Percentiles rank a stretch among this genome's conserved stretches.
Conservation (phyloP, 2,888 invertebrate species). For the Heliconius cydno region DNA sequence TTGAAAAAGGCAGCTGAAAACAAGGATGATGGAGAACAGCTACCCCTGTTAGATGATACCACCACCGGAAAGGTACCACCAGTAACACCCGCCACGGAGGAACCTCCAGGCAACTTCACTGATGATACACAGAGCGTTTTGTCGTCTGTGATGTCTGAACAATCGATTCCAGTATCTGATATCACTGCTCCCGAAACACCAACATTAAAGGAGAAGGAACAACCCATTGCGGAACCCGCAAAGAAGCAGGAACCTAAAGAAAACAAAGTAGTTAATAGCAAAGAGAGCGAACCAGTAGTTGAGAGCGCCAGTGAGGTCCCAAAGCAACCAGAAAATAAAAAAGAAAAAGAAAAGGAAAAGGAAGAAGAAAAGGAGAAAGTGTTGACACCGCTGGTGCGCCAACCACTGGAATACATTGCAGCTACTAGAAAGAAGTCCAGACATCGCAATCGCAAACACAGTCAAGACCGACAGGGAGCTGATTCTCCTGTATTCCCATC, state of each 20-base stretch:
- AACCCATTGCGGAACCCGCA: conserved; percentile 54
- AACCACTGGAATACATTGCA: conserved; percentile 89
- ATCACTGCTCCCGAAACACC: conserved; percentile 82
- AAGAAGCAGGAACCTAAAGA: conserved; percentile 66
- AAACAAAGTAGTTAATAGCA: conserved; percentile 58
- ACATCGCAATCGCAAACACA: conserved; percentile 86
- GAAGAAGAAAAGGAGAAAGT: conserved; percentile 78
- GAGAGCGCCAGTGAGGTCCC: conserved; percentile 63
- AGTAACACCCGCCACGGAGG: conserved; percentile 87
- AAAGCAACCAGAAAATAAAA: conserved; percentile 60
- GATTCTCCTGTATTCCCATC: conserved; percentile 88
- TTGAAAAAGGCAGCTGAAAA: conserved; percentile 92
- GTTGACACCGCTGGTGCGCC: conserved; percentile 86
- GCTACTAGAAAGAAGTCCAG: conserved; percentile 88
- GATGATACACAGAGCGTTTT: conserved; percentile 90
- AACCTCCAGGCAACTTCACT: conserved; percentile 85
- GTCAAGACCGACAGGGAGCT: conserved; percentile 85
- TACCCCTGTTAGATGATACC: conserved; percentile 88
- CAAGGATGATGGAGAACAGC: conserved; percentile 90
- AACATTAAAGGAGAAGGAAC: conserved; percentile 80
- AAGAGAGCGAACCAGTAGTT: conserved; percentile 69
- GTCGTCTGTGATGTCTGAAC: conserved; percentile 89
- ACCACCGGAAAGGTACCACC: conserved; percentile 85
- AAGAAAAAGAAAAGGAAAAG: conserved; percentile 54
- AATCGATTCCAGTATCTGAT: conserved; percentile 87